Percentiles rank a stretch among this genome's conserved stretches.
phyloP scores from a whole-genome alignment of 2,888 invertebrate genomes.

The Ectemnius continuus region DNA sequence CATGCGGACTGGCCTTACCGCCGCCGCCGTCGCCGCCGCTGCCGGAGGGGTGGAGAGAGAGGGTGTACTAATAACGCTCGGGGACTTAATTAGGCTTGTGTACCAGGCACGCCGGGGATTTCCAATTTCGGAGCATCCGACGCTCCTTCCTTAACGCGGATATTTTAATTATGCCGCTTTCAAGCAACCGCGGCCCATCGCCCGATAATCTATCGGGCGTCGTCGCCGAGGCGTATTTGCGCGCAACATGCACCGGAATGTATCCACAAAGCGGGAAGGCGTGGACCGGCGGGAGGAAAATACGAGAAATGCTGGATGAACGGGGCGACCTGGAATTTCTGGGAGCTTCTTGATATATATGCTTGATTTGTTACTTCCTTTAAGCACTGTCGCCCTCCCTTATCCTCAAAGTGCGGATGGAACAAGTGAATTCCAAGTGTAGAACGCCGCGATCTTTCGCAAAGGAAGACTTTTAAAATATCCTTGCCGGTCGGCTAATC shows the following conservation, averaged over 20 bases:
- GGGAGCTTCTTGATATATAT: neutral
- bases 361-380: neutral
- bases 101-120: constrained; percentile 18
- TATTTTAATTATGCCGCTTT: constrained; percentile 1
- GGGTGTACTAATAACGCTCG: constrained; percentile 56
- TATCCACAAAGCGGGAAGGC: neutral
- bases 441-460: no score
- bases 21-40: constrained; percentile 8
- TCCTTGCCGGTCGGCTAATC: no score
- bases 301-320: neutral
- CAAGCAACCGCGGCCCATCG: neutral
- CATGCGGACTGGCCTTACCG: constrained; percentile 29
- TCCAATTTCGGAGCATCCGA: constrained; percentile 38
- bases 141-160: constrained; percentile 5
- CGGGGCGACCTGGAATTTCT: neutral
- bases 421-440: no score
- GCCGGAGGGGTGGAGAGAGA: constrained; percentile 21
- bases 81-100: constrained; percentile 58
- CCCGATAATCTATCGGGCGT: neutral
- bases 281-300: neutral
- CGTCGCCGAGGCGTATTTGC: neutral
- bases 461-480: no score
- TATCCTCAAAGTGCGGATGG: no score
- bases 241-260: neutral
- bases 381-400: no score